A percentile compares a stretch with the other conserved stretches of the same genome.
phyloP scores from a whole-genome alignment of 30 jellyfish, hydroid and myxozoan genomes.

The Turritopsis dohrnii region DNA sequence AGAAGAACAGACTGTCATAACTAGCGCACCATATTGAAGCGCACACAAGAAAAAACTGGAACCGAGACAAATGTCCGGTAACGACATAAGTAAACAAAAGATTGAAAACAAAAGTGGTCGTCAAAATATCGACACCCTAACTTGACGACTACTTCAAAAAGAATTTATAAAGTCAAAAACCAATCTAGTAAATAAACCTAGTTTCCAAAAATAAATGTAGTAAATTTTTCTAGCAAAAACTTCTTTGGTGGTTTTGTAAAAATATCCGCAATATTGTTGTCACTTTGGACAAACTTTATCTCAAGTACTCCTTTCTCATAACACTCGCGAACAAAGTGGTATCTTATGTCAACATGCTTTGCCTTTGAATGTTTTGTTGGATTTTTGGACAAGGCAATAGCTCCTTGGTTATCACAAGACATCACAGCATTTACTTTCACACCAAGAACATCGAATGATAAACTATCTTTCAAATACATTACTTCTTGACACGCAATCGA shows the following conservation, averaged over 20 bases:
- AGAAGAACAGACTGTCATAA: too few relatives aligned
- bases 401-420: background rate
- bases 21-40: too few relatives aligned
- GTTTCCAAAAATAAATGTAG: background rate
- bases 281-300: background rate
- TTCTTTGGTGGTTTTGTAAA: conserved; percentile 1
- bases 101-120: too few relatives aligned
- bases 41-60: too few relatives aligned
- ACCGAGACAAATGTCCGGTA: too few relatives aligned
- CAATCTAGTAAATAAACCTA: too few relatives aligned
- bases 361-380: background rate
- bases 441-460: background rate
- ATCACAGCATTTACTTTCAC: background rate
- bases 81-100: too few relatives aligned
- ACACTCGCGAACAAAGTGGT: background rate
- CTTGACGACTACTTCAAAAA: too few relatives aligned
- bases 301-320: background rate
- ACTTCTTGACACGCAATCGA: background rate
- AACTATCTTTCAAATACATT: background rate
- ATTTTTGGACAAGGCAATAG: background rate
- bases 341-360: background rate
- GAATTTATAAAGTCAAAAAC: too few relatives aligned
- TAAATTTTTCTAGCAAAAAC: background rate
- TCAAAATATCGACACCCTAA: too few relatives aligned
- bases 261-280: background rate